These are phyloP conservation scores for Epicampocera succincta DNA, from an alignment of 2,888 invertebrate genomes.

Conservation along the genomic window DNA sequence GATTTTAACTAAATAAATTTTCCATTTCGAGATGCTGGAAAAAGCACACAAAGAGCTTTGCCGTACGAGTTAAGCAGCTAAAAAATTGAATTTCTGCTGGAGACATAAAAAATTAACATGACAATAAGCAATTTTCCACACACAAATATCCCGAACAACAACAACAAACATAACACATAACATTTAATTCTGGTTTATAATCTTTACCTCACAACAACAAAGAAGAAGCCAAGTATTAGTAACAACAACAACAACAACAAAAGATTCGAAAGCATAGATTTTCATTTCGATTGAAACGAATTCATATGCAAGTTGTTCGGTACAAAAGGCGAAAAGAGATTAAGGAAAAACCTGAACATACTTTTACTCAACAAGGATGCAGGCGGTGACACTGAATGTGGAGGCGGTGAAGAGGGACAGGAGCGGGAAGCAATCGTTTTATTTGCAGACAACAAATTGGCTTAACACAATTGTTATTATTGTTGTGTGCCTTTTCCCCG, in stretches of 20 bases:
- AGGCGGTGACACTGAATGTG: slow-evolving; percentile 32
- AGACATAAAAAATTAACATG: slow-evolving; percentile 68
- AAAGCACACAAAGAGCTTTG: slow-evolving; percentile 8
- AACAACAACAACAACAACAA: slow-evolving; percentile 13
- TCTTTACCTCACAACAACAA: slow-evolving; percentile 24
- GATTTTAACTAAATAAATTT: no score
- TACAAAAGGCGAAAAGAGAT: background rate
- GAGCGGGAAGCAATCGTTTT: slow-evolving; percentile 59
- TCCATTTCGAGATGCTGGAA: no score
- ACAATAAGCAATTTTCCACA: slow-evolving; percentile 66
- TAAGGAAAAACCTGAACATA: slow-evolving; percentile 13
- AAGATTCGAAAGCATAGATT: slow-evolving; percentile 61
- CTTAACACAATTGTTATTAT: slow-evolving; percentile 40
- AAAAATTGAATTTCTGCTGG: slow-evolving; percentile 56
- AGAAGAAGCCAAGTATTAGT: background rate
- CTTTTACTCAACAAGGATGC: slow-evolving; percentile 17
- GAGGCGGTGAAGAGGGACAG: slow-evolving; percentile 25
- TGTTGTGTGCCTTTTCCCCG: background rate
- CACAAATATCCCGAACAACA: slow-evolving; percentile 43
- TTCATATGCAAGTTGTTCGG: slow-evolving; percentile 57
- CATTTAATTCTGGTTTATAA: slow-evolving; percentile 51
- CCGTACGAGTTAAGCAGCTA: slow-evolving; percentile 9
- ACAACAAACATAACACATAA: slow-evolving; percentile 28
- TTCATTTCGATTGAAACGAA: slow-evolving; percentile 67
- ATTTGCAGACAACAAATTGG: slow-evolving; percentile 64